phyloP scores from a whole-genome alignment of 2,113 vertebrate species.

The Leuciscus idus region DNA sequence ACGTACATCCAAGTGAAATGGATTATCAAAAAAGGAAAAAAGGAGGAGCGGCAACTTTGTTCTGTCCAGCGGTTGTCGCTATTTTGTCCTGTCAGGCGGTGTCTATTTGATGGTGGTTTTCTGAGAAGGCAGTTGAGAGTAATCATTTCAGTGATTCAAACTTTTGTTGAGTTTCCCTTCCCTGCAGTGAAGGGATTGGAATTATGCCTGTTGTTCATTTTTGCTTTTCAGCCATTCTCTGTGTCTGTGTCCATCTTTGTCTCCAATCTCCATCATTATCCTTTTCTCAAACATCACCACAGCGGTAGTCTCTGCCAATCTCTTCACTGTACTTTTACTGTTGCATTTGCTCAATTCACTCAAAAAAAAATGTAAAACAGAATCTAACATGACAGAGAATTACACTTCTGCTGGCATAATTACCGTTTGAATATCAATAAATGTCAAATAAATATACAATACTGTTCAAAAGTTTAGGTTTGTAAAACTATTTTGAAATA shows the following conservation, averaged over 20 bases:
- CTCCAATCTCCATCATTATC: background rate
- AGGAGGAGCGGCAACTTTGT: no score
- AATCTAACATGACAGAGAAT: background rate
- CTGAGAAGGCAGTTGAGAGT: background rate
- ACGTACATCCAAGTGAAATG: no score
- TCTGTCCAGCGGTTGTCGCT: background rate
- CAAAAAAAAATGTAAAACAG: background rate
- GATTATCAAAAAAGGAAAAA: no score
- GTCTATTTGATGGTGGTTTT: background rate
- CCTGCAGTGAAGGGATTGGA: background rate
- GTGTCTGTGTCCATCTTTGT: background rate
- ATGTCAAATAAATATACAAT: no score
- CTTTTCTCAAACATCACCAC: background rate
- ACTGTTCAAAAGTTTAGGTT: no score
- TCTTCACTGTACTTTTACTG: background rate
- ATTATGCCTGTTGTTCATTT: slow-evolving; percentile 1
- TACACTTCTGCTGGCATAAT: background rate
- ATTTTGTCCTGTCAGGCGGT: background rate
- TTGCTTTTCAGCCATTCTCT: background rate
- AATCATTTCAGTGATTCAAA: slow-evolving; percentile 11
- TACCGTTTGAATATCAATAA: background rate
- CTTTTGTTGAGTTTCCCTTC: background rate
- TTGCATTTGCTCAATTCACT: background rate
- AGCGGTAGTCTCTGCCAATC: background rate
- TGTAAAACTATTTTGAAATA: no score